Evolutionary conservation across 2,113 vertebrate genomes (phyloP).

Genomic region (Coptodon rendalli): DNA sequence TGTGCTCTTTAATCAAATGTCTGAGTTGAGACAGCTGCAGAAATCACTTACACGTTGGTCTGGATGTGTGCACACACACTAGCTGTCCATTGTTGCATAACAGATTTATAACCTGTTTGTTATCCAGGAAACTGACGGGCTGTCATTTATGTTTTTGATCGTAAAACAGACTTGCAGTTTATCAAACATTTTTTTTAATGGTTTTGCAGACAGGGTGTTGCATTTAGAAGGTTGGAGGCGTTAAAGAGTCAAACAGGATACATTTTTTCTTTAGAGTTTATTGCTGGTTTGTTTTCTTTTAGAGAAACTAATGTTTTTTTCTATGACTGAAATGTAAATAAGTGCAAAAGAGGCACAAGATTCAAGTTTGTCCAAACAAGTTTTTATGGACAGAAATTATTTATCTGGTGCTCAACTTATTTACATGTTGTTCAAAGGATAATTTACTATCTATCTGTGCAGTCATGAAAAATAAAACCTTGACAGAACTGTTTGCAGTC

Average conservation of each 20-base stretch:
- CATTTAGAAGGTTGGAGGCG: background rate
- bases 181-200: background rate
- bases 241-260: background rate
- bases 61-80: background rate
- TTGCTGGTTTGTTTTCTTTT: background rate
- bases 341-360: background rate
- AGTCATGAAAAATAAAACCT: background rate
- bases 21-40: background rate
- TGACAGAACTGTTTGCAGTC: background rate
- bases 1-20: background rate
- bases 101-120: background rate
- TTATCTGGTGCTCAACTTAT: background rate
- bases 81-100: background rate
- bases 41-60: background rate
- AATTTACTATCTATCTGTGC: background rate
- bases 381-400: background rate
- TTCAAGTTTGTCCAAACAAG: background rate
- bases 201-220: background rate
- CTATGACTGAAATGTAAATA: background rate
- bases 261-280: background rate
- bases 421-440: background rate
- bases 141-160: background rate
- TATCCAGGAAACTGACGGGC: background rate
- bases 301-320: background rate
- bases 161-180: background rate